Evolutionary conservation across 2,888 invertebrate genomes (phyloP), one percentile per base, ranked within the genome.

Genomic region (Parnassius orleans): DNA sequence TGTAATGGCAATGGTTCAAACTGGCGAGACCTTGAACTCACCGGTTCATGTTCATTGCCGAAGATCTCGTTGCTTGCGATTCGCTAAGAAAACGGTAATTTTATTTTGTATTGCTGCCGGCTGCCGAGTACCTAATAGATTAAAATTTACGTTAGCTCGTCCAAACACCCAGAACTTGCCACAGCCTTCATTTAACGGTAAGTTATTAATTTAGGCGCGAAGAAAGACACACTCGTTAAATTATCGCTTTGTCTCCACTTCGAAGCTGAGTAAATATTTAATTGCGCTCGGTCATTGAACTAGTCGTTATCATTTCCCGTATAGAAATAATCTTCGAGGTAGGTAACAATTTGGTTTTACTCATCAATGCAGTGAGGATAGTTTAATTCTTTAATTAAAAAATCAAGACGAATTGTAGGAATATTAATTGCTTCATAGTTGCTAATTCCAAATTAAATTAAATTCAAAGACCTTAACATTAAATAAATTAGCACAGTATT

Each of bases 261-360:
- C 65, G 64, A 73, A 80, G 75, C 77, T 81, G 79, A 79, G 69
- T 69, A 80, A 84, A 84, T 80, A 83, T 84, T 84, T 79, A 77
- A 76, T 75, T 71, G 68, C 68, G 60, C 63, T 66, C 75, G 86
- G 85, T 84, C 83, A 79, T 75, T 78, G 84, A 72, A 71, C 81
- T 69, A 71, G 57, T 15, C 63, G 72, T 79, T 85, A 87, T 86
- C 84, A 75, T 69, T 77, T 77, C 72, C 73, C 71, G 69, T 69
- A 71, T 73, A 69, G 64, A 67, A 69, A 69, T 68, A 67, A 54
- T 52, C 14, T 52, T 61, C 53, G 33, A 57, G 61, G 47, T 61
- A 57, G 61, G 51, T 61, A 66, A 56, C 61, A 53, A 48, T 57
- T 53, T 24, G 41, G 57, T 46, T 33, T 33, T 33, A 33, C 7